Evolutionary conservation across 53 echinoderm and acorn worm genomes (phyloP).

Genomic region (Patiria pectinifera): DNA sequence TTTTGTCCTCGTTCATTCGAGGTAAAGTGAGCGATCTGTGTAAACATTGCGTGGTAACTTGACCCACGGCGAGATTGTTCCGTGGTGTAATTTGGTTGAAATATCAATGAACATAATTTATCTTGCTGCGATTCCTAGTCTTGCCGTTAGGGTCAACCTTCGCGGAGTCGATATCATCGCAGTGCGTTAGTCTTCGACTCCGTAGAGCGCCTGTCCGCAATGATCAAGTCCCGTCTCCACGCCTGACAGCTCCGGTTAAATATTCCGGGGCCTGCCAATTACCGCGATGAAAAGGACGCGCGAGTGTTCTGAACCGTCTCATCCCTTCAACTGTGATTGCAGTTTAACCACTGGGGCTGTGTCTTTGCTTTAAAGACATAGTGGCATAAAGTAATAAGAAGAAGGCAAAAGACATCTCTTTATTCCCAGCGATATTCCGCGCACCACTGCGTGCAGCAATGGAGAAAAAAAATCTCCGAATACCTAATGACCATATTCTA

Average conservation of each 20-base stretch:
- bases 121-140: slow-evolving; percentile 3
- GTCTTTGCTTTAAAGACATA: not conserved
- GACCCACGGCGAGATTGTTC: not conserved
- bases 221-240: slow-evolving; percentile 5
- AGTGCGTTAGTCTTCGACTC: not conserved
- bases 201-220: not conserved
- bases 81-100: not conserved
- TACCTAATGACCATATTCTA: slow-evolving; percentile 1
- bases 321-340: not conserved
- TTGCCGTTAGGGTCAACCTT: not conserved
- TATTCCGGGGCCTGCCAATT: slow-evolving; percentile 22
- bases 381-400: not conserved
- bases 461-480: not conserved
- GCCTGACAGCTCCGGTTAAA: slow-evolving; percentile 41
- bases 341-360: not conserved
- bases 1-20: not conserved
- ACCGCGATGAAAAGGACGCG: slow-evolving; percentile 8
- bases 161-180: not conserved
- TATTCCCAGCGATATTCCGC: not conserved
- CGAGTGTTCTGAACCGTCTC: slow-evolving; percentile 12
- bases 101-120: slow-evolving; percentile 39
- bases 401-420: not conserved
- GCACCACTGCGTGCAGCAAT: not conserved
- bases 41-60: not conserved
- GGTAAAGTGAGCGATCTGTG: not conserved